These are phyloP conservation scores for Puntigrus tetrazona DNA, from an alignment of 2,113 vertebrate genomes.

Conservation along the genomic window DNA sequence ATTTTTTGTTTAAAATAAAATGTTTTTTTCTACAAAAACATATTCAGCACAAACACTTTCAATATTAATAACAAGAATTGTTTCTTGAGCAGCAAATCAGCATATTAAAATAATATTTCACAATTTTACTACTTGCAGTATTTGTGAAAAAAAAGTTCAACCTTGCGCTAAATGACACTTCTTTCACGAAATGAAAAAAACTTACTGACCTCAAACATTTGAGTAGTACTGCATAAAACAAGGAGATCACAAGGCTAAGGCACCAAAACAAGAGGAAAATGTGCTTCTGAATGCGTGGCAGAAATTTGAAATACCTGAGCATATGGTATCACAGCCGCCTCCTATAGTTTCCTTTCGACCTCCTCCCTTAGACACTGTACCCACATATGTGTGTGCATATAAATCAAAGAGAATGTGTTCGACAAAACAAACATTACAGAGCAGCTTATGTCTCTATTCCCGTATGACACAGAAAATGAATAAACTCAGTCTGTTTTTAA, in stretches of 20 bases:
- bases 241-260: background rate
- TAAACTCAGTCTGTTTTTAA: background rate
- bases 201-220: background rate
- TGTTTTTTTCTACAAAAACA: background rate
- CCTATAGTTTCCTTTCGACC: conserved; percentile 48
- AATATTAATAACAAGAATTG: background rate
- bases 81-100: background rate
- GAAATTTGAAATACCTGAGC: conserved; percentile 53
- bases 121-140: background rate
- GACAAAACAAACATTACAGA: conserved; percentile 10
- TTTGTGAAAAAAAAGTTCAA: background rate
- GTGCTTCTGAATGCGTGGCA: background rate
- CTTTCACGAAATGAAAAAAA: background rate
- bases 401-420: background rate
- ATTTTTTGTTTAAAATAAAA: too few relatives aligned
- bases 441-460: background rate
- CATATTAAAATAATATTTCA: background rate
- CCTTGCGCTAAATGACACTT: background rate
- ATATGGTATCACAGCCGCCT: conserved; percentile 53
- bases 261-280: background rate
- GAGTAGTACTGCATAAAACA: background rate
- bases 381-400: background rate
- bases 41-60: background rate
- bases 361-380: conserved; percentile 28
- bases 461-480: background rate